These are phyloP conservation scores for human DNA, from an alignment of 2,113 vertebrate genomes.

Conservation along the genomic window GRCh38 chr12:65308001-65308500, in stretches of 20 bases:
- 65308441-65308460: constrained; percentile 73
- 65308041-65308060: neutral
- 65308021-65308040: neutral
- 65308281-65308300: constrained; percentile 13
- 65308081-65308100: constrained; percentile 35
- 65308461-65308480: constrained; percentile 78
- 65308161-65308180: constrained; percentile 52
- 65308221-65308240: constrained; percentile 36
- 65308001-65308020: neutral
- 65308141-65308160: constrained; percentile 19
- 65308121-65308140: neutral
- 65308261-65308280: constrained; percentile 48
- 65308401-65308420: constrained; percentile 40
- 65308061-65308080: constrained; percentile 5
- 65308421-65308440: constrained; percentile 40
- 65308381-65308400: constrained; percentile 38
- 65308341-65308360: neutral
- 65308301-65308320: neutral
- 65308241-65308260: constrained; percentile 59
- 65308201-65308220: constrained; percentile 43
- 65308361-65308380: neutral
- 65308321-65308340: constrained; percentile 40
- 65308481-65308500: constrained; percentile 85
- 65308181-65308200: constrained; percentile 16
- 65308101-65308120: constrained; percentile 13